These are phyloP conservation scores for Tachina fera DNA, from an alignment of 2,888 invertebrate species.

Conservation along the genomic window DNA sequence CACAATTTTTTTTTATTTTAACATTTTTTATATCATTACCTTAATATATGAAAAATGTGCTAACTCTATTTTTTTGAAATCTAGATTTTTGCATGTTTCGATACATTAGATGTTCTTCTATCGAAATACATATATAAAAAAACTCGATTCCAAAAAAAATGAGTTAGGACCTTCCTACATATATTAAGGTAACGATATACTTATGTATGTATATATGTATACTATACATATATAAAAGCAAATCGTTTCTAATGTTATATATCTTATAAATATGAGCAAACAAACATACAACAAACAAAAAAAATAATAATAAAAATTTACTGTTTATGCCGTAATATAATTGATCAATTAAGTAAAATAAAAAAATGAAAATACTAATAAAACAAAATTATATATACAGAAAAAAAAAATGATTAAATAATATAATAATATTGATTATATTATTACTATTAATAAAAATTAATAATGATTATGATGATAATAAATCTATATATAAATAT, in stretches of 20 bases:
- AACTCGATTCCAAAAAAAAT: too few species aligned
- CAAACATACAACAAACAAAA: conserved; percentile 28
- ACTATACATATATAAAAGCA: conserved; percentile 30
- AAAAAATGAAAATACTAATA: conserved; percentile 61
- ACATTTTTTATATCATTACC: conserved; percentile 55
- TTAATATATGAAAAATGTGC: too few species aligned
- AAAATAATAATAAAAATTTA: conserved; percentile 68
- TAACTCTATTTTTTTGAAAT: too few species aligned
- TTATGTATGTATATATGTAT: too few species aligned
- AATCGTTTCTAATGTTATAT: conserved; percentile 66
- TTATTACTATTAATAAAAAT: conserved; percentile 67
- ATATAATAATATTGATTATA: conserved; percentile 64
- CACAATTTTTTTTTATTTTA: conserved; percentile 49
- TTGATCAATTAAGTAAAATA: conserved; percentile 62
- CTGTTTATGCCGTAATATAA: conserved; percentile 73
- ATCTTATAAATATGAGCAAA: conserved; percentile 60
- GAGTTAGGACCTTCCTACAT: too few species aligned
- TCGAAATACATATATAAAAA: too few species aligned
- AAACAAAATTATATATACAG: conserved; percentile 61
- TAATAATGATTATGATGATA: conserved; percentile 70
- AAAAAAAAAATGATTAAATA: conserved; percentile 46
- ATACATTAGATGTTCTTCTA: too few species aligned
- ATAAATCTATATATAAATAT: conserved; percentile 72
- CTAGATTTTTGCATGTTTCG: too few species aligned
- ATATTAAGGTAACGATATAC: too few species aligned